Evolutionary conservation across 2,888 invertebrate species (phyloP), one percentile per base, ranked within the genome.

Genomic region (Crepidodera aurea): DNA sequence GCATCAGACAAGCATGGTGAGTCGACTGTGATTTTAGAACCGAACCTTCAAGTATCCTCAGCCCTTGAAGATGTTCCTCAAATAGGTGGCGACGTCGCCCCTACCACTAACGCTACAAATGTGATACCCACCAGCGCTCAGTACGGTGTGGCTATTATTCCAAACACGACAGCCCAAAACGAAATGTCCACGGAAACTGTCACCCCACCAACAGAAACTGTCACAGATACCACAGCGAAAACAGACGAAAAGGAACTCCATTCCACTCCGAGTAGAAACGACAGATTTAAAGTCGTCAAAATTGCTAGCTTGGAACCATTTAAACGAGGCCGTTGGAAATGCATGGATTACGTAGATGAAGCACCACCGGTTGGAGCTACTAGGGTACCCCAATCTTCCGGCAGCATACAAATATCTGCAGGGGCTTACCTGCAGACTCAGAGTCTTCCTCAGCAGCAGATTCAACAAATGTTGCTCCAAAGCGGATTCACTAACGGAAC

Each of bases 251-350:
- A 85, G 70, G 86, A 86, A 68, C 82, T 84, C 63, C 85, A 86
- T 71, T 82, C 84, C 22, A 84, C 81, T 13, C 81, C 81, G 4
- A 81, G 84, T 67, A 81, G 84, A 65, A 85, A 85, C 71, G 86
- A 86, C 74, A 82, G 90, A 68, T 91, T 91, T 78, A 89, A 89
- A 82, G 90, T 91, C 63, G 91, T 91, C 7, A 91, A 91, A 82
- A 90, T 91, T 68, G 90, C 90, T 73, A 90, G 89, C 72, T 87
- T 89, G 25, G 90, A 90, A 76, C 90, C 91, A 1, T 90, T 90
- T 75, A 87, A 88, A 73, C 82, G 90, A 51, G 91, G 91, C 37
- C 82, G 91, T 69, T 91, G 91, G 91, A 86, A 87, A 73, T 91
- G 91, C 77, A 88, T 89, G 86, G 91, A 91, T 80, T 91, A 88